Conservation (phyloP, 1,140 invertebrate species). For the Trinorchestia longiramus region DNA sequence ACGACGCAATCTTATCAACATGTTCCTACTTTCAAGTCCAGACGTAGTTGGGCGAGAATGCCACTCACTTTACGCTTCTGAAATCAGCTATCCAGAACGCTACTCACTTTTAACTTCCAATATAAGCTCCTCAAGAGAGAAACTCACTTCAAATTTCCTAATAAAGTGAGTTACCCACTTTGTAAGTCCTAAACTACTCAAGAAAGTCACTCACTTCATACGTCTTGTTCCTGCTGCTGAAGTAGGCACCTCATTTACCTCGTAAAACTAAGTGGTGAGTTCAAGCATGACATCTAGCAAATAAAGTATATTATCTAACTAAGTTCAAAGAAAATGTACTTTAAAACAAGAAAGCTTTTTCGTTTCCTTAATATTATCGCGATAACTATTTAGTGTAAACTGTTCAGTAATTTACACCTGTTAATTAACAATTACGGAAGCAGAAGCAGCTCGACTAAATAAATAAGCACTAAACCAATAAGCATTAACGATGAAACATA, state of each 20-base stretch:
- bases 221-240: too few species aligned
- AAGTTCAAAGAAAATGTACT: background rate
- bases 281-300: background rate
- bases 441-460: background rate
- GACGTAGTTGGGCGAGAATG: background rate
- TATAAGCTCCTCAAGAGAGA: background rate
- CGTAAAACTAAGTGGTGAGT: background rate
- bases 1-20: too few species aligned
- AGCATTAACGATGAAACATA: background rate
- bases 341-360: background rate
- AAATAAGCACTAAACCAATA: background rate
- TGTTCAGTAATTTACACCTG: background rate
- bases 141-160: too few species aligned
- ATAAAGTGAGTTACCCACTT: background rate
- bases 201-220: too few species aligned
- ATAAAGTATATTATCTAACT: background rate
- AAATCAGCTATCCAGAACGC: background rate
- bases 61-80: background rate
- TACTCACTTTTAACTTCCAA: background rate
- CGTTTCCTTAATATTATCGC: background rate
- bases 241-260: too few species aligned
- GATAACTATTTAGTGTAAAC: background rate
- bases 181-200: too few species aligned
- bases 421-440: background rate
- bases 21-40: background rate